Evolutionary conservation across 1,140 invertebrate species (phyloP).

Genomic region (Cheumatopsyche charites): DNA sequence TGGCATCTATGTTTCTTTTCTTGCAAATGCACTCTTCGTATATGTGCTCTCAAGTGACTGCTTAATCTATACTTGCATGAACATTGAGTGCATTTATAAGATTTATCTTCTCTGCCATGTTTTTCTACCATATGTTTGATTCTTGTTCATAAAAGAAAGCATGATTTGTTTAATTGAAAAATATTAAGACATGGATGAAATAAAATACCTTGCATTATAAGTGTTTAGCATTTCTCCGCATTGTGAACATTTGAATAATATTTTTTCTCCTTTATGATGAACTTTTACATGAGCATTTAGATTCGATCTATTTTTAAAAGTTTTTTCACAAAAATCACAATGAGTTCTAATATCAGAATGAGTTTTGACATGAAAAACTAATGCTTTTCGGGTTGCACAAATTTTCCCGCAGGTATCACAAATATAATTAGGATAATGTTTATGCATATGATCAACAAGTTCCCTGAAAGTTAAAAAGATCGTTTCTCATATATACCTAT

Average conservation of each 20-base stretch:
- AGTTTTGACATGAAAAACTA: constrained; percentile 42
- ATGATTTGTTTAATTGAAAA: background rate
- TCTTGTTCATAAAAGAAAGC: constrained; percentile 26
- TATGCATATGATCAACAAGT: constrained; percentile 45
- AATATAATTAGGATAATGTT: constrained; percentile 48
- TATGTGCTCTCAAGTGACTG: constrained; percentile 52
- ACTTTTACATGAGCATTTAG: constrained; percentile 45
- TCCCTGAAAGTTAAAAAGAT: constrained; percentile 32
- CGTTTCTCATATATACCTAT: background rate
- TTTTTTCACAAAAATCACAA: constrained; percentile 43
- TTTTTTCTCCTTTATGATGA: constrained; percentile 43
- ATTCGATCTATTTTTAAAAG: constrained; percentile 47
- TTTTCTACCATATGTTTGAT: constrained; percentile 57
- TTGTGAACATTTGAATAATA: constrained; percentile 42
- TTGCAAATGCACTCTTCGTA: constrained; percentile 55
- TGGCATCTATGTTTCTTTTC: constrained; percentile 55
- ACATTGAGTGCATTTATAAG: constrained; percentile 53
- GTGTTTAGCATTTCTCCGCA: constrained; percentile 42
- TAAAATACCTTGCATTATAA: constrained; percentile 44
- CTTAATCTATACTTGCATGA: constrained; percentile 55
- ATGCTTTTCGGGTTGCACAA: constrained; percentile 45
- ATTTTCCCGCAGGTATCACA: constrained; percentile 48
- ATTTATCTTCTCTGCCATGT: constrained; percentile 51
- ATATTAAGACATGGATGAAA: background rate
- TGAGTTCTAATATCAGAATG: constrained; percentile 39